Base-by-base conservation (phyloP, 1,140 invertebrate genomes). In the Ceratosolen fusciceps region DNA sequence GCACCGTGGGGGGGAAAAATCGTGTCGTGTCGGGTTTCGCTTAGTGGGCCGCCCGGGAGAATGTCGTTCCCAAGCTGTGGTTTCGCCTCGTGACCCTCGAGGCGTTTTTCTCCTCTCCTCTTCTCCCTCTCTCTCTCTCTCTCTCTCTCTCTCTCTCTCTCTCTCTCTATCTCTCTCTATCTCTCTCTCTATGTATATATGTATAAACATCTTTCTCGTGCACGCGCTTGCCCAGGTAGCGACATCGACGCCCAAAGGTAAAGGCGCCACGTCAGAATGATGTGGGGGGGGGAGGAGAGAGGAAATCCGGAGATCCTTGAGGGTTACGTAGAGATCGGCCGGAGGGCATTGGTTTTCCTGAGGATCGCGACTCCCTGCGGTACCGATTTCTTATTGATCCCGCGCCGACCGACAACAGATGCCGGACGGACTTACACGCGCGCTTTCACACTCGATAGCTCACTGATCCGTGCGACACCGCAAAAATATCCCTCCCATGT, bases 401-500 rank as follows among this genome's bases (percentile, higher is more conserved):
- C 5, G 24, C 14, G 16, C 70, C 70, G 49, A 29, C n/a, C n/a
- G n/a, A 52, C 34, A 67, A 76, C 60, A 54, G 74, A 76, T 74
- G 73, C 73, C 39, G 56, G 29, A 10, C 39, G 56, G 29, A 10
- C 16, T 74, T 74, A 49, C 73, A 43, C 77, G 77, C 82, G 83
- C 68, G 83, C 81, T 84, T 84, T 82, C 70, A 67, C 80, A 70
- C 74, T 65, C 76, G 79, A 79, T 81, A 80, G 72, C 81, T 62
- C 80, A 80, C 52, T 81, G 78, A 82, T 80, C 80, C 74, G n/a
- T 60, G 78, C 72, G 37, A 49, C 60, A 82, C 82, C 82, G 79
- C 83, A 79, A 83, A 82, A 84, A 84, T 83, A 81, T 83, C 81
- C 34, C 47, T 29, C 65, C 24, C 10, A 39, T n/a, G n/a, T n/a